A percentile compares a stretch with the other conserved stretches of the same genome.
phyloP scores from a whole-genome alignment of 2,888 invertebrate genomes.

The Drosophila subsilvestris region DNA sequence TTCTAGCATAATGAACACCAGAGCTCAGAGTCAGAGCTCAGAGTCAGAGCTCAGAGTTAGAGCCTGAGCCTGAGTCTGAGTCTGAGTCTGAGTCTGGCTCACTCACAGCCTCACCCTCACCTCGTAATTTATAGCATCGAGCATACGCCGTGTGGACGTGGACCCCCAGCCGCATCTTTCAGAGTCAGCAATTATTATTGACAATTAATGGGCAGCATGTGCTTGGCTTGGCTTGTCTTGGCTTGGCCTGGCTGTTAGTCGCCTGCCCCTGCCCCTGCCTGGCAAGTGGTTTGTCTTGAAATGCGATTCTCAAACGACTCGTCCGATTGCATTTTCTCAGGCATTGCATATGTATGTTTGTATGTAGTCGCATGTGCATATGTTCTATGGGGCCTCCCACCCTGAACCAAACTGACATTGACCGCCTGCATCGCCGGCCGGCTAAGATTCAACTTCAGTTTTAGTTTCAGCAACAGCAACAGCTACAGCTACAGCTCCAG shows the following conservation, averaged over 20 bases:
- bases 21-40: not conserved
- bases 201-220: conserved; percentile 65
- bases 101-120: conserved; percentile 27
- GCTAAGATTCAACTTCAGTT: conserved; percentile 27
- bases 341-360: not conserved
- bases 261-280: not conserved
- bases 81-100: conserved; percentile 3
- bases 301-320: conserved; percentile 65
- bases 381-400: conserved; percentile 2
- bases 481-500: conserved; percentile 20
- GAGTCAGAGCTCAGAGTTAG: too few species aligned
- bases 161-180: conserved; percentile 53
- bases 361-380: not conserved
- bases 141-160: conserved; percentile 49
- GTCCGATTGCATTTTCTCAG: conserved; percentile 23
- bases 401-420: conserved; percentile 56
- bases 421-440: conserved; percentile 71
- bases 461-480: too few species aligned
- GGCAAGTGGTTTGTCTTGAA: conserved; percentile 81
- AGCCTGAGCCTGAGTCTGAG: conserved; percentile 4
- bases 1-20: conserved; percentile 55
- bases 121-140: conserved; percentile 65
- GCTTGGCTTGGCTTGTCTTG: conserved; percentile 40
- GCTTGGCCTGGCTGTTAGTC: too few species aligned
- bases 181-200: conserved; percentile 56